phyloP scores from a whole-genome alignment of 1,140 invertebrate genomes.

The Zaprionus taronus region DNA sequence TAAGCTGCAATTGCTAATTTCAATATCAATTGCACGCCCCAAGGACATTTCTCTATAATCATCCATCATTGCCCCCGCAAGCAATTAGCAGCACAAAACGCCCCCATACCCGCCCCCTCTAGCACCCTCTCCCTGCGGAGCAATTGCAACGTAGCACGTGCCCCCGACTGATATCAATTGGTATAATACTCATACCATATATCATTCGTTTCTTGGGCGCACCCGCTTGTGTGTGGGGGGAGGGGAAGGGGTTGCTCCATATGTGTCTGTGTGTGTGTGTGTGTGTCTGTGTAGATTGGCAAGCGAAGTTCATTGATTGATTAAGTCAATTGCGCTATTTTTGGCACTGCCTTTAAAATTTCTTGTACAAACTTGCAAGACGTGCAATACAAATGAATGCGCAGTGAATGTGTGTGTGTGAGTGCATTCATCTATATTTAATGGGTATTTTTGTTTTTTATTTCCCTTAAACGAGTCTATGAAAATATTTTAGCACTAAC shows the following conservation, averaged over 20 bases:
- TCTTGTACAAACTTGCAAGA: constrained; percentile 8
- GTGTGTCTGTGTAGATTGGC: not conserved
- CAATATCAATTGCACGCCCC: constrained; percentile 59
- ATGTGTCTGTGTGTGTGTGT: not conserved
- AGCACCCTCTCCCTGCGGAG: not conserved
- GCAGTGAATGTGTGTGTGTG: not conserved
- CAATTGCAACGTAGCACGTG: constrained; percentile 46
- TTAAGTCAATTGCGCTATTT: constrained; percentile 40
- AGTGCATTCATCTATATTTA: not conserved
- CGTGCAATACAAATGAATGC: not conserved
- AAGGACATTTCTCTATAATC: constrained; percentile 15
- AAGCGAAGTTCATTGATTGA: constrained; percentile 43
- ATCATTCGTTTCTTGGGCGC: not conserved
- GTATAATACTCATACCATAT: not conserved
- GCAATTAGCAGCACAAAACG: constrained; percentile 7
- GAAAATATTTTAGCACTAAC: constrained; percentile 7
- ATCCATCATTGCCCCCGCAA: constrained; percentile 5
- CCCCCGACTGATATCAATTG: constrained; percentile 33
- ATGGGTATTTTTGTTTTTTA: not conserved
- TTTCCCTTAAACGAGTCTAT: not conserved
- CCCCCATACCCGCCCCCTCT: not conserved
- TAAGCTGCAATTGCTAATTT: constrained; percentile 60
- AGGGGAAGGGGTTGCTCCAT: not conserved
- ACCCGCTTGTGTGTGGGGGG: not conserved
- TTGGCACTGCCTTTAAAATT: constrained; percentile 27